Conservation (phyloP, 2,888 invertebrate genomes). For the Stenotaenia linearis region DNA sequence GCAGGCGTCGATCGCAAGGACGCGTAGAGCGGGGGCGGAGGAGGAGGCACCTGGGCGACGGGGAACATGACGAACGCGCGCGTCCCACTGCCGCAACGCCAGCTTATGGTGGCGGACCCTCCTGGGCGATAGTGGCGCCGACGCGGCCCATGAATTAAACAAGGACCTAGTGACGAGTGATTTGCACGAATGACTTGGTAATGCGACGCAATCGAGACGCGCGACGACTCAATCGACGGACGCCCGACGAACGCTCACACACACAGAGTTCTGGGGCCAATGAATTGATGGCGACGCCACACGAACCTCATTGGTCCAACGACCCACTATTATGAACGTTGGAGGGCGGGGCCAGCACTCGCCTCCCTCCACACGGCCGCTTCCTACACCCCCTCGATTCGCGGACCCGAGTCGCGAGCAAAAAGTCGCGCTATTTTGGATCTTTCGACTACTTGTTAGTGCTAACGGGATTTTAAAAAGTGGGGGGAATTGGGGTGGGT, state of each 20-base stretch:
- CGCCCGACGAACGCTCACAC: not conserved
- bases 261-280: not conserved
- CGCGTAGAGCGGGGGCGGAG: constrained; percentile 8
- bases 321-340: constrained; percentile 9
- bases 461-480: not conserved
- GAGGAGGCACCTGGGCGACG: not conserved
- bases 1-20: not conserved
- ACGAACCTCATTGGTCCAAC: constrained; percentile 9
- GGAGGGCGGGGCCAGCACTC: not conserved
- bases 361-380: not conserved
- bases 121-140: not conserved
- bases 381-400: not conserved
- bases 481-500: not conserved
- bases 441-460: not conserved
- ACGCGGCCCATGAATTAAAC: not conserved
- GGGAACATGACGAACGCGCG: constrained; percentile 24
- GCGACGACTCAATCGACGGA: constrained; percentile 4
- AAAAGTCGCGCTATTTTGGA: not conserved
- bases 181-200: constrained; percentile 4
- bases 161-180: not conserved
- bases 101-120: constrained; percentile 6
- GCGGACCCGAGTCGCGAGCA: not conserved
- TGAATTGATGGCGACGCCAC: constrained; percentile 9
- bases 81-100: constrained; percentile 3
- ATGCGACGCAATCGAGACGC: constrained; percentile 9